phyloP scores from a whole-genome alignment of 2,113 vertebrate genomes.

The Calypte anna region DNA sequence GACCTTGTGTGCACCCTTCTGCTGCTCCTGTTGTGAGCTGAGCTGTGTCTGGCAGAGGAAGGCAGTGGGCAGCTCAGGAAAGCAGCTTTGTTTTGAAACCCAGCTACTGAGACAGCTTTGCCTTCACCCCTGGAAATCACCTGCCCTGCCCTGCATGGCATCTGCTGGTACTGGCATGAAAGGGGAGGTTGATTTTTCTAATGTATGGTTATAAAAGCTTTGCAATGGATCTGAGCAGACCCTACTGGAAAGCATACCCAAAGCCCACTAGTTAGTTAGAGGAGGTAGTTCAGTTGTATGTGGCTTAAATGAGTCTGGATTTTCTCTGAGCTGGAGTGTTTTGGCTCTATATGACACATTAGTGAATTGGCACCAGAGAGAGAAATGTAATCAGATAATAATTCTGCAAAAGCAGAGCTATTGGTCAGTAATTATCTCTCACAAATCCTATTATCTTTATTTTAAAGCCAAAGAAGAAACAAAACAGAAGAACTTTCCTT shows the following conservation, averaged over 20 bases:
- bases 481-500: background rate
- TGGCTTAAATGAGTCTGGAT: background rate
- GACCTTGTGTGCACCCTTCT: accelerated
- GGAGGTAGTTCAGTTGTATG: background rate
- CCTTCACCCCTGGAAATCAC: background rate
- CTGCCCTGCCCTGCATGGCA: background rate
- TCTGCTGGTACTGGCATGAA: background rate
- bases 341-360: background rate
- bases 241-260: background rate
- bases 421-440: background rate
- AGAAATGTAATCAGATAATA: background rate
- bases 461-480: background rate
- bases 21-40: background rate
- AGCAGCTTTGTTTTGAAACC: background rate
- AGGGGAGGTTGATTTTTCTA: background rate
- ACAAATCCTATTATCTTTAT: background rate
- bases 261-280: background rate
- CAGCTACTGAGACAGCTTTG: background rate
- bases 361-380: background rate
- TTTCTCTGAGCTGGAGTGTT: background rate
- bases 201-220: background rate
- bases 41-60: background rate
- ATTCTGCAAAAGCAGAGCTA: background rate
- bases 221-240: background rate
- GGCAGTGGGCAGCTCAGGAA: background rate